phyloP scores from a whole-genome alignment of 1,140 invertebrate species.

The Caenorhabditis latens region DNA sequence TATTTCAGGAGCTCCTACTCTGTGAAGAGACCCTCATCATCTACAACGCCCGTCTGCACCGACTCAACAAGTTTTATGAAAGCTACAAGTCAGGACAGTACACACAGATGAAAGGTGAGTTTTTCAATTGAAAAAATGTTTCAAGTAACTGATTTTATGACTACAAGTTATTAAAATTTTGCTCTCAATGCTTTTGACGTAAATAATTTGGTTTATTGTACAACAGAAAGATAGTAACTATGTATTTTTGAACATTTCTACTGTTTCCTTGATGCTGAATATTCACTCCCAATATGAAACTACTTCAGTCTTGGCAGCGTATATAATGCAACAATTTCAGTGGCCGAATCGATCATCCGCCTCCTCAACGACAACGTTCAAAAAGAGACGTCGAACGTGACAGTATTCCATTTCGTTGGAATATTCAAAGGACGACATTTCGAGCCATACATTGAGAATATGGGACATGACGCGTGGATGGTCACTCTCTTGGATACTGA shows the following conservation, averaged over 20 bases:
- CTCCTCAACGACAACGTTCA: slow-evolving; percentile 60
- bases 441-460: slow-evolving; percentile 65
- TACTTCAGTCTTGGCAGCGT: no score
- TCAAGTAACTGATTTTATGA: background rate
- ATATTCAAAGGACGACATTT: slow-evolving; percentile 64
- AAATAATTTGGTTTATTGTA: no score
- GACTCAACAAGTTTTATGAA: slow-evolving; percentile 59
- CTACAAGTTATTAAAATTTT: background rate
- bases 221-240: no score
- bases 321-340: no score
- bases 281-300: background rate
- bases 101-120: slow-evolving; percentile 50
- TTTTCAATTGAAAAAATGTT: background rate
- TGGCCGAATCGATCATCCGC: slow-evolving; percentile 59
- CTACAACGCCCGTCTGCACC: slow-evolving; percentile 50
- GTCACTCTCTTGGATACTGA: slow-evolving; percentile 60
- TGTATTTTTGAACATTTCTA: background rate
- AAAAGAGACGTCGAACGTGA: slow-evolving; percentile 24
- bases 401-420: slow-evolving; percentile 67
- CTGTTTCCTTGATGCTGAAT: slow-evolving; percentile 26
- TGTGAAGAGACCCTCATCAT: slow-evolving; percentile 56
- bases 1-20: slow-evolving; percentile 58
- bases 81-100: slow-evolving; percentile 59
- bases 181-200: no score
- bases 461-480: slow-evolving; percentile 67